Conservation (phyloP, 2,888 invertebrate genomes). For the Volucella inanis region DNA sequence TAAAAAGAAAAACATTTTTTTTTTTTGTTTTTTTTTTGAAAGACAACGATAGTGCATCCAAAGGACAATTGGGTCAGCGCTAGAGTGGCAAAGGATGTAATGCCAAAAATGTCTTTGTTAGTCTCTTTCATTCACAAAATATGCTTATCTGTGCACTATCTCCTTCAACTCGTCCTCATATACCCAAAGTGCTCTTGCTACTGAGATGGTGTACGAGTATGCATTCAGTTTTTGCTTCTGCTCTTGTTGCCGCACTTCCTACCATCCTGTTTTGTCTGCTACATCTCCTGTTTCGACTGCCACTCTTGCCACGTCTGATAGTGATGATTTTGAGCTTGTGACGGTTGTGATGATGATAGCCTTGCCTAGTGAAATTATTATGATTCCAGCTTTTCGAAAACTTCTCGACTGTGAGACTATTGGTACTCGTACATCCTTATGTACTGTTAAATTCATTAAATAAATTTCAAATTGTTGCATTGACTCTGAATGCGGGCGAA, state of each 20-base stretch:
- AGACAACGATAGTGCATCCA: constrained; percentile 30
- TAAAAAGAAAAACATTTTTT: constrained; percentile 10
- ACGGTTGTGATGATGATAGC: constrained; percentile 20
- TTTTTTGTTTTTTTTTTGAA: too few relatives aligned
- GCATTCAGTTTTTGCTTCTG: too few relatives aligned
- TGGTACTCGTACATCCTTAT: neutral
- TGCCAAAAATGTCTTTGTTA: constrained; percentile 52
- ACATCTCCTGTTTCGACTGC: neutral
- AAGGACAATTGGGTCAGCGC: constrained; percentile 60
- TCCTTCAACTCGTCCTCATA: constrained; percentile 13
- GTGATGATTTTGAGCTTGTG: neutral
- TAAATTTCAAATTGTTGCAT: constrained; percentile 63
- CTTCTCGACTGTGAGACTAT: constrained; percentile 33
- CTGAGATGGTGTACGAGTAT: constrained; percentile 11
- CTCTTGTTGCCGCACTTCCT: neutral
- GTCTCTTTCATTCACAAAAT: constrained; percentile 28
- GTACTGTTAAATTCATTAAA: constrained; percentile 51
- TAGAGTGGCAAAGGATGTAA: neutral
- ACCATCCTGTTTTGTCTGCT: neutral
- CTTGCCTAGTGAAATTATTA: constrained; percentile 59
- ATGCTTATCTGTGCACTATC: constrained; percentile 63
- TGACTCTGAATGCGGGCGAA: neutral
- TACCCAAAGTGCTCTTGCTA: constrained; percentile 8
- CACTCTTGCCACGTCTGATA: neutral
- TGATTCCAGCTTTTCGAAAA: constrained; percentile 40